Percentiles rank a stretch among this genome's conserved stretches.
Conservation (phyloP, 2,888 invertebrate genomes). For the Diploptera punctata region DNA sequence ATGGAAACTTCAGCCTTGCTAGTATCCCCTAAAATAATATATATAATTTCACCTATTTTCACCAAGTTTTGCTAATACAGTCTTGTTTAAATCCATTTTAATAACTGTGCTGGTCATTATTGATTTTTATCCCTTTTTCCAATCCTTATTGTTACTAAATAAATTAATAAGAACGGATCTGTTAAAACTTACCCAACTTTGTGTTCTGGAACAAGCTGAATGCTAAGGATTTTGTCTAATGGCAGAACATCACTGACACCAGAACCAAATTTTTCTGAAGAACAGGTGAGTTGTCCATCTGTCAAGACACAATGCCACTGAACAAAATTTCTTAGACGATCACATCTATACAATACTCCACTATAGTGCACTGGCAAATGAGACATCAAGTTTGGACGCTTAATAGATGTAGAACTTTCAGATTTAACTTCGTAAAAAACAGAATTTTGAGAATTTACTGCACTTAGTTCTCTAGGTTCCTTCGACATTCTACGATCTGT, state of each 20-base stretch:
- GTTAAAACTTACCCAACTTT: constrained; percentile 55
- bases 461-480: constrained; percentile 42
- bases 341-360: constrained; percentile 61
- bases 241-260: constrained; percentile 73
- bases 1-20: too few species aligned
- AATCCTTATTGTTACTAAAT: too few species aligned
- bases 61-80: too few species aligned
- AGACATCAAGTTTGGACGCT: not conserved
- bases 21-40: too few species aligned
- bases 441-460: not conserved
- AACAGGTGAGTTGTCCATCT: constrained; percentile 75
- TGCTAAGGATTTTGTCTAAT: constrained; percentile 68
- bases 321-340: constrained; percentile 73
- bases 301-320: constrained; percentile 74
- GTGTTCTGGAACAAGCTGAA: constrained; percentile 67
- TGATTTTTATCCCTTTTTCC: too few species aligned
- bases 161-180: too few species aligned
- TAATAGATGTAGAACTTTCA: not conserved
- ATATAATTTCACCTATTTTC: too few species aligned
- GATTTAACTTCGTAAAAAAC: constrained; percentile 8
- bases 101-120: too few species aligned
- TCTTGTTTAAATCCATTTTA: too few species aligned
- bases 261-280: constrained; percentile 73
- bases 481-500: constrained; percentile 42
- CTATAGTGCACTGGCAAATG: constrained; percentile 50